Evolutionary conservation across 2,888 invertebrate genomes (phyloP).

Genomic region (Lydus trimaculatus): DNA sequence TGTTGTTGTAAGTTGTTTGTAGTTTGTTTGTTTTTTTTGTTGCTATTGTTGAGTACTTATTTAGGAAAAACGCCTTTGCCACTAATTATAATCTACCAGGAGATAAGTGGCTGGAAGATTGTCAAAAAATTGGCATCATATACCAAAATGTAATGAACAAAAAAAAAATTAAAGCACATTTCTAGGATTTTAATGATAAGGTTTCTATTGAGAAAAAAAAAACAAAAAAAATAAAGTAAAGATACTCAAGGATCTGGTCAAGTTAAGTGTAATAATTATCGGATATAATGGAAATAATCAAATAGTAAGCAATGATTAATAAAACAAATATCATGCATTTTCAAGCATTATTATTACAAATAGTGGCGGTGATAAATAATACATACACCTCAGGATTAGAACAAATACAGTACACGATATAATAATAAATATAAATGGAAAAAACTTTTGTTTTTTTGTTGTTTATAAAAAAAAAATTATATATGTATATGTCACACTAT

Average conservation of each 20-base stretch:
- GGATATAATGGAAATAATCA: slow-evolving; percentile 50
- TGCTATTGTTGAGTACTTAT: background rate
- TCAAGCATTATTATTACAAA: slow-evolving; percentile 87
- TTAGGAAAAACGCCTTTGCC: background rate
- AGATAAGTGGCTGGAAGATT: background rate
- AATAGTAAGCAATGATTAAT: slow-evolving; percentile 65
- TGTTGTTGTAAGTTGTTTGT: background rate
- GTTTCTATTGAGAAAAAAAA: slow-evolving; percentile 8
- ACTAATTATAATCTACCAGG: background rate
- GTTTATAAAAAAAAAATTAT: slow-evolving; percentile 13
- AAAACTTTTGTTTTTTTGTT: slow-evolving; percentile 25
- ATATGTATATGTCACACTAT: slow-evolving; percentile 53
- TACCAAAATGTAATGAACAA: background rate
- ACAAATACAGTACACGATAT: slow-evolving; percentile 63
- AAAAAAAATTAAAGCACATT: background rate
- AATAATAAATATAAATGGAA: slow-evolving; percentile 56
- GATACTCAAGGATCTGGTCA: slow-evolving; percentile 15
- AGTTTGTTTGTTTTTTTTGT: background rate
- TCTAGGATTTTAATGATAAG: background rate
- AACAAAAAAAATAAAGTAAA: too few relatives aligned
- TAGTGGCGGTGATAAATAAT: slow-evolving; percentile 70
- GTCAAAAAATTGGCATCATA: background rate
- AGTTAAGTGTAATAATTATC: slow-evolving; percentile 32
- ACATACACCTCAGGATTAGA: slow-evolving; percentile 66
- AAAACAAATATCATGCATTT: slow-evolving; percentile 88